These are phyloP conservation scores for Sigmodon hispidus DNA, from an alignment of 2,113 vertebrate species.

Conservation along the genomic window DNA sequence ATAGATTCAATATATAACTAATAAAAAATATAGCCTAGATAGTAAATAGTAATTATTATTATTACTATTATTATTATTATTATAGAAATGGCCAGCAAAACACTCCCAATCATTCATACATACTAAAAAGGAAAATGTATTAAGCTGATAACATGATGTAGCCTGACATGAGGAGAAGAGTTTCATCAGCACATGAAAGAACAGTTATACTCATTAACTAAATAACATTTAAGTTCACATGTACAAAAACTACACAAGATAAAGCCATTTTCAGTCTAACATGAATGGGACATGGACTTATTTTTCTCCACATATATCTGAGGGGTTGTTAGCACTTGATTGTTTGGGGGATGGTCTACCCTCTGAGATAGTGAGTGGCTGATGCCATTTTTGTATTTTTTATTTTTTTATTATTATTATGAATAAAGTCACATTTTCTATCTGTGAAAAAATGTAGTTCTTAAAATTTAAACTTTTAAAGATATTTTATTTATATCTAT, in stretches of 20 bases:
- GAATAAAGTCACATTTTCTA: no score
- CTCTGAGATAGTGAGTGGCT: background rate
- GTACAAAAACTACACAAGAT: background rate
- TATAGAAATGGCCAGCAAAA: background rate
- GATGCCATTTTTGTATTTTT: background rate
- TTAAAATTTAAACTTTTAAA: background rate
- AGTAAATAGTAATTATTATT: background rate
- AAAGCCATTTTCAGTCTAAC: background rate
- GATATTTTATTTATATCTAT: no score
- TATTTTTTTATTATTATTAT: no score
- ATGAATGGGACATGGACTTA: background rate
- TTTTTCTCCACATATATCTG: background rate
- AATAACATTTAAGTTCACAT: background rate
- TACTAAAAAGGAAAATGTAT: background rate
- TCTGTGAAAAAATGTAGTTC: background rate
- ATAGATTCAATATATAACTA: background rate
- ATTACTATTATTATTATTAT: background rate
- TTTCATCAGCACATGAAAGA: background rate
- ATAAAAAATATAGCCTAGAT: background rate
- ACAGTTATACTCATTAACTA: background rate
- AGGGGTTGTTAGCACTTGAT: background rate
- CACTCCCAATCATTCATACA: background rate
- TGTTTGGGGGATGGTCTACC: background rate
- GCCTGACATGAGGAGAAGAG: background rate
- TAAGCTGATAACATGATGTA: background rate